Base-by-base conservation (phyloP, 2,113 vertebrate species). In the Sapayoa aenigma region DNA sequence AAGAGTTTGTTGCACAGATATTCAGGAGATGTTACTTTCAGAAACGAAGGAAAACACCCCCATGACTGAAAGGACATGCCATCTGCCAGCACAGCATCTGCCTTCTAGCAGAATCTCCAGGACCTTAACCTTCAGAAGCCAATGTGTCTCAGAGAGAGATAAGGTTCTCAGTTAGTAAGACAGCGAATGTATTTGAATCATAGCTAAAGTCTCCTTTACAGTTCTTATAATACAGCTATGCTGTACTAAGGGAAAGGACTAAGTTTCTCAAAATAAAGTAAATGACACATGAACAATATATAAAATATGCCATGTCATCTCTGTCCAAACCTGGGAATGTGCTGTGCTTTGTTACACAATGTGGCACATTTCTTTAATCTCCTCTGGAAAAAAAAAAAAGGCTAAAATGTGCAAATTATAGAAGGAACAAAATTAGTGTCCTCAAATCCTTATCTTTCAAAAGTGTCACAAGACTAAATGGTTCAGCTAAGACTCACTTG, bases 71-170 rank as follows among this genome's bases (percentile, higher is more conserved):
- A 81, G 44, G 46, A 82, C 59, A n/a, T 0, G 1, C 63, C 0
- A 42, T 66, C 69, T 94, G 91, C 84, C 74, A 87, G 59, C 74
- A 69, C 78, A 90, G 89, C 84, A 59, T 65, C 95, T 83, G 78
- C 84, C 89, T 96, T 95, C 93, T 95, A 94, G 72, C 87, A 95
- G 46, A 85, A 77, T 76, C 89, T 91, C 67, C 89, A 80, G 86
- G 82, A 96, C 39, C 49, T 89, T 74, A 73, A 83, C 66, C 60
- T 90, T 95, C 78, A 95, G 72, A 88, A 81, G 50, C 42, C 67
- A 71, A 74, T 87, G 52, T 47, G 85, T 33, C 87, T 42, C 22
- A 75, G 35, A 58, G 21, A 77, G 37, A 37, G 2, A 52, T 4
- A 85, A 89, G 37, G 37, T 62, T 33, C 22, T 33, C 49, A 58